Evolutionary conservation across 2,113 vertebrate genomes (phyloP), one percentile per base, ranked within the genome.

Genomic region (Prolemur simus): DNA sequence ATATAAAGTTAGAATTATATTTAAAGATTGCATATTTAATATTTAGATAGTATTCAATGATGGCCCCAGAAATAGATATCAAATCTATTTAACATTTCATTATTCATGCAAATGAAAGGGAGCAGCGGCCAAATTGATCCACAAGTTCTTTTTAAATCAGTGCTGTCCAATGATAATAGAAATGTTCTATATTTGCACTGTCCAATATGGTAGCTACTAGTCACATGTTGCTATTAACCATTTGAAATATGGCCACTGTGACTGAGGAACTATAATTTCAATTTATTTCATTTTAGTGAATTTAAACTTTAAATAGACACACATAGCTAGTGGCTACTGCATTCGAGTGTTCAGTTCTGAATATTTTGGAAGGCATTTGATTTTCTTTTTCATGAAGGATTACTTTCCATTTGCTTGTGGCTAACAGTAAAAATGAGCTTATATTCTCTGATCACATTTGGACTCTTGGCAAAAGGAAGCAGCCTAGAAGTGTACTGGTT

Each of bases 1-100:
- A 23, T 89, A 34, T 68, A 69, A 88, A 80, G n/a, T 92, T 88
- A 89, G 73, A 92, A 86, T 69, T 63, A n/a, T 64, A 89, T 81
- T 87, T 56, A 80, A 84, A 76, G 80, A 66, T 29, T 54, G 15
- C 32, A 21, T 95, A 87, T 69, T 78, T 84, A 83, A 54, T 52
- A 82, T 58, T 83, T 90, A 56, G 14, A 87, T 54, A 78, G 12
- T 77, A 66, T 42, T 83, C 71, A 47, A 49, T 58, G 39, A 54
- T 58, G 47, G 27, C 20, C 37, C 45, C n/a, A 89, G 56, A 87
- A 60, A 42, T 15, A 58, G 80, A 29, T 47, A 42, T 45, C 11
- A 84, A 66, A 47, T 42, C 69, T 39, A 45, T 20, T 68, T 80
- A 54, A 73, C 56, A 68, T 87, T 74, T 93, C 29, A 58, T 78